Conservation (phyloP, 2,888 invertebrate species). For the Belgica antarctica region DNA sequence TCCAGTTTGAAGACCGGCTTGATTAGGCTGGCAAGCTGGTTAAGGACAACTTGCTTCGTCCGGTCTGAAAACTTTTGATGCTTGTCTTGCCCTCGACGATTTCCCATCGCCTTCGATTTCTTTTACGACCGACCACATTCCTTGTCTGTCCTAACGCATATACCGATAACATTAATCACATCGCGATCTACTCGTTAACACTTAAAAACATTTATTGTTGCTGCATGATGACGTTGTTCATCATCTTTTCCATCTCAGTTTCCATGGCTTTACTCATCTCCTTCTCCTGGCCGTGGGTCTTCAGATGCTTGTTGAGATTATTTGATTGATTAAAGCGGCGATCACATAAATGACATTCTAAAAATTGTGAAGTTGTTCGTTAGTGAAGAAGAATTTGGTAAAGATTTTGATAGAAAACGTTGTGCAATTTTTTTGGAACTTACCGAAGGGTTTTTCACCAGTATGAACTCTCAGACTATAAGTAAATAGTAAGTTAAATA, state of each 20-base stretch:
- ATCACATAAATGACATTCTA: slow-evolving; percentile 38
- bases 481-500: neutral
- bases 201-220: slow-evolving; percentile 10
- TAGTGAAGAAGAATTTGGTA: neutral
- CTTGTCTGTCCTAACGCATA: no score
- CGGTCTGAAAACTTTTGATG: no score
- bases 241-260: slow-evolving; percentile 40
- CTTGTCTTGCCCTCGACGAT: no score
- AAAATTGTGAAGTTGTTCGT: neutral
- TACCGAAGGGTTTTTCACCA: slow-evolving; percentile 33
- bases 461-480: slow-evolving; percentile 32
- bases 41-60: no score
- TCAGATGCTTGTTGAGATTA: slow-evolving; percentile 40
- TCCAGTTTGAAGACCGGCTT: no score
- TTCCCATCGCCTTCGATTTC: no score
- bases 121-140: no score
- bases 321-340: slow-evolving; percentile 34
- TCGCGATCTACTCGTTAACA: no score
- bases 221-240: slow-evolving; percentile 35
- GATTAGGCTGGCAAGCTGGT: no score
- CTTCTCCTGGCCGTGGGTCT: slow-evolving; percentile 41
- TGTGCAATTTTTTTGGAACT: no score
- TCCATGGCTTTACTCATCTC: slow-evolving; percentile 35
- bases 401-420: neutral
- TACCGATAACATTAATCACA: no score